Conservation (phyloP, 2,113 vertebrate genomes). For the Toxostoma redivivum region DNA sequence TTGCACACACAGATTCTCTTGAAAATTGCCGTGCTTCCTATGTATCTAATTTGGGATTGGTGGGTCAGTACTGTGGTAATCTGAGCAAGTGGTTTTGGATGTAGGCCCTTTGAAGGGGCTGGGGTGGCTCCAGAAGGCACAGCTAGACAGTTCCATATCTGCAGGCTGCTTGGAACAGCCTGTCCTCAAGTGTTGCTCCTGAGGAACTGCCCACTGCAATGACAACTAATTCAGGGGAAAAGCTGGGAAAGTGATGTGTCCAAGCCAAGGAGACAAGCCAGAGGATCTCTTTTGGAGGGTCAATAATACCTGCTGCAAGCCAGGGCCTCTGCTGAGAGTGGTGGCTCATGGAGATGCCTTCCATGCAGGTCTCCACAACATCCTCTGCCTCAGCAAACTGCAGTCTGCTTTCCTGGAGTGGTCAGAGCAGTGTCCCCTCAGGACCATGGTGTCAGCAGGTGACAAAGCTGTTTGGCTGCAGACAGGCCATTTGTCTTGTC, state of each 20-base stretch:
- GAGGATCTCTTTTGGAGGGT: not conserved
- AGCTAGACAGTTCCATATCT: not conserved
- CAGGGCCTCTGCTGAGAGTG: not conserved
- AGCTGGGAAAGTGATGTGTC: not conserved
- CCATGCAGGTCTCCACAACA: not conserved
- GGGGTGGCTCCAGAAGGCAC: not conserved
- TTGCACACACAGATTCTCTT: not conserved
- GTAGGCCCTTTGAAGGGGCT: not conserved
- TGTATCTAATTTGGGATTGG: not conserved
- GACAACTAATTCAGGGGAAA: not conserved
- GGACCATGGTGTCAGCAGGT: not conserved
- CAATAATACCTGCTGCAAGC: not conserved
- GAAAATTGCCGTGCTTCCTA: not conserved
- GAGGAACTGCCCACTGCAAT: not conserved
- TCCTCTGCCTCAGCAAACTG: not conserved
- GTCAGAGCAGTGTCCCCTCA: not conserved
- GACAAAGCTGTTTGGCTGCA: not conserved
- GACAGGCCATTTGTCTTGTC: not conserved
- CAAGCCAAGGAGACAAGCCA: not conserved
- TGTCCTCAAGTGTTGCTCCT: not conserved
- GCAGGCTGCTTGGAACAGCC: not conserved
- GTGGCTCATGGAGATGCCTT: not conserved
- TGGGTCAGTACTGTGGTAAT: not conserved
- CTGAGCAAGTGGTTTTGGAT: not conserved
- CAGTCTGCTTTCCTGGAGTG: not conserved